Evolutionary conservation across 1,140 invertebrate genomes (phyloP), one percentile per base, ranked within the genome.

Genomic region (Proctacanthus coquilletti): DNA sequence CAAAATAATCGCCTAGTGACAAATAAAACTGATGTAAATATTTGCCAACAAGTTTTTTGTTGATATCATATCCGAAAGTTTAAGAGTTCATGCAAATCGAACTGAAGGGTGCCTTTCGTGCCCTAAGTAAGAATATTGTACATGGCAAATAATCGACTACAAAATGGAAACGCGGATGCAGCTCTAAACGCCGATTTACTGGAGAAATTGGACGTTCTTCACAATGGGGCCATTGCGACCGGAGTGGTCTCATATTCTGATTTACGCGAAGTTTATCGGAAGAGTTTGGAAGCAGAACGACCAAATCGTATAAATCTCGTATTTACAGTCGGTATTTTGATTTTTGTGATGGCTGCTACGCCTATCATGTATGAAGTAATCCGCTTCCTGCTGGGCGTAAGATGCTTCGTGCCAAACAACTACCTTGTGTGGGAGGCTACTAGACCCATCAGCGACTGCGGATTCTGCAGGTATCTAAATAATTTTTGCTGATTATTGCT

Each of bases 391-490:
- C 44, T 68, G 38, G 68, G 67, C 32, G 67, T 71, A 38, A 68
- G 77, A 47, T 88, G 85, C 60, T 54, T 86, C 34, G 47, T 91
- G 46, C 74, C 77, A 41, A 85, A 82, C 58, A 87, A 86, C 63
- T 82, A 80, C 50, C 64, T 91, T 30, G 64, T 86, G 20, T 85
- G 81, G 78, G 85, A 91, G 63, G 77, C 81, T 27, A 80, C 80
- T 9, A 64, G 85, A 40, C 84, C 84, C 10, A 65, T 81, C n/a
- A 77, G 81, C 5, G 71, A 85, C 53, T 92, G 86, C 53, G 62
- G 65, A 42, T 83, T 81, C 55, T 87, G 83, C 61, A 56, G 48
- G 38, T 56, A 55, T 40, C n/a, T n/a, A n/a, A n/a, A n/a, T n/a
- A n/a, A n/a, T n/a, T n/a, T n/a, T n/a, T n/a, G n/a, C 9, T 36